A percentile compares a stretch with the other conserved stretches of the same genome.
Conservation (phyloP, 2,888 invertebrate genomes). For the Eutolmus rufibarbis region DNA sequence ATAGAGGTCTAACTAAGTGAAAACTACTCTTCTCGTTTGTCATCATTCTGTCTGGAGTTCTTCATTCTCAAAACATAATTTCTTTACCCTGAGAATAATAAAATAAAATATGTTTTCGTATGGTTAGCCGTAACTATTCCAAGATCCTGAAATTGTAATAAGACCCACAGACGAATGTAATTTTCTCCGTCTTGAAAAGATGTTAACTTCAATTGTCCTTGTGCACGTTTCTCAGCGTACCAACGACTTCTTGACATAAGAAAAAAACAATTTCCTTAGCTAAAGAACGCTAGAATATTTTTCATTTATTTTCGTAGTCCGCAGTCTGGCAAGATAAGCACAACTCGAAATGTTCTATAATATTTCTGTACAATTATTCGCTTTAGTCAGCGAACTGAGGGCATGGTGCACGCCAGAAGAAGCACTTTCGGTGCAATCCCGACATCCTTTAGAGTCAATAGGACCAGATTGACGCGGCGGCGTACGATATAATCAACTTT, state of each 20-base stretch:
- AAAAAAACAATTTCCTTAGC: not conserved
- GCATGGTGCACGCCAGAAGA: not conserved
- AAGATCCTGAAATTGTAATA: not conserved
- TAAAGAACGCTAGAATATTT: not conserved
- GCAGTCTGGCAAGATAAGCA: not conserved
- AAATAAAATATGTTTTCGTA: not conserved
- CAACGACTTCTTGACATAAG: not conserved
- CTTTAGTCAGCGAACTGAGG: not conserved
- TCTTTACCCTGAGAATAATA: not conserved
- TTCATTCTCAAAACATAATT: not conserved
- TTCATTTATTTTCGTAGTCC: not conserved
- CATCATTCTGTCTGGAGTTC: not conserved
- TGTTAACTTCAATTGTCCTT: not conserved
- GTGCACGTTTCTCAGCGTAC: not conserved
- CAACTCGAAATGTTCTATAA: not conserved
- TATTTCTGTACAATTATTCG: not conserved
- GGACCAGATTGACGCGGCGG: not conserved
- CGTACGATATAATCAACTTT: not conserved
- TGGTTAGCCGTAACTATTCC: not conserved
- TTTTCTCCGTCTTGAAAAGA: not conserved
- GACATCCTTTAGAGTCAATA: not conserved
- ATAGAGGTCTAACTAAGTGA: no score
- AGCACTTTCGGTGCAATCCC: not conserved
- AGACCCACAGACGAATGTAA: not conserved
- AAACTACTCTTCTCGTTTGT: not conserved